Percentiles rank a stretch among this genome's conserved stretches.
These are phyloP conservation scores for Leguminivora glycinivorella DNA, from an alignment of 1,140 invertebrate genomes.

Conservation along the genomic window DNA sequence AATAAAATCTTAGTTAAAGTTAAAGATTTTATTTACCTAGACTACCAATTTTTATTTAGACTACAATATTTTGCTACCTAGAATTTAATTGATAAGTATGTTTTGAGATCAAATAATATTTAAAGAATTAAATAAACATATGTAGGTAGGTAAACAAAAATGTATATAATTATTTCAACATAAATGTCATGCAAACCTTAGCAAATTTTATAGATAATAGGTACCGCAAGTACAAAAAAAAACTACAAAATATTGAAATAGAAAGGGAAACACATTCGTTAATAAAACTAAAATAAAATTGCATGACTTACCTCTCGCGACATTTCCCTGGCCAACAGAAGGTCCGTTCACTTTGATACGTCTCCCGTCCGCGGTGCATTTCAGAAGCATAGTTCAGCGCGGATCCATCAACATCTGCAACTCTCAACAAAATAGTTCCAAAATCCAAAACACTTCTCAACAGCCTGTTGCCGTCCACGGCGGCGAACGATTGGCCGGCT, in stretches of 20 bases:
- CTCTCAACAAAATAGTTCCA: constrained; percentile 40
- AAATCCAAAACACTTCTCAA: constrained; percentile 51
- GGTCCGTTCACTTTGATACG: constrained; percentile 73
- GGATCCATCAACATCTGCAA: constrained; percentile 49
- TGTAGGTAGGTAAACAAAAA: not conserved
- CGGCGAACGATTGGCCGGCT: constrained; percentile 63
- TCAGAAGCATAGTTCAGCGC: constrained; percentile 69
- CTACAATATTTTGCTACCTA: too few relatives aligned
- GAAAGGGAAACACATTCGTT: not conserved
- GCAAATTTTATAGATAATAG: not conserved
- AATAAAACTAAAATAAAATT: constrained; percentile 29
- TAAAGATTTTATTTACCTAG: too few relatives aligned
- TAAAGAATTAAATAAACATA: too few relatives aligned
- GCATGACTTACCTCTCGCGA: constrained; percentile 65
- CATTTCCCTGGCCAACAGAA: constrained; percentile 63
- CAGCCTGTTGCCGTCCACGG: constrained; percentile 60
- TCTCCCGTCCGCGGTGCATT: constrained; percentile 74
- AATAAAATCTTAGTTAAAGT: too few relatives aligned
- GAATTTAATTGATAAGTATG: too few relatives aligned
- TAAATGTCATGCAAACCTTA: not conserved
- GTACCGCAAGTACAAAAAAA: not conserved
- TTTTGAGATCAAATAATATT: too few relatives aligned
- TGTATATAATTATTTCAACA: not conserved
- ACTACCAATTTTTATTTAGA: too few relatives aligned
- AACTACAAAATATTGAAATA: not conserved